A percentile compares a stretch with the other conserved stretches of the same genome.
Conservation (phyloP, 2,113 vertebrate species). For the Puma concolor region DNA sequence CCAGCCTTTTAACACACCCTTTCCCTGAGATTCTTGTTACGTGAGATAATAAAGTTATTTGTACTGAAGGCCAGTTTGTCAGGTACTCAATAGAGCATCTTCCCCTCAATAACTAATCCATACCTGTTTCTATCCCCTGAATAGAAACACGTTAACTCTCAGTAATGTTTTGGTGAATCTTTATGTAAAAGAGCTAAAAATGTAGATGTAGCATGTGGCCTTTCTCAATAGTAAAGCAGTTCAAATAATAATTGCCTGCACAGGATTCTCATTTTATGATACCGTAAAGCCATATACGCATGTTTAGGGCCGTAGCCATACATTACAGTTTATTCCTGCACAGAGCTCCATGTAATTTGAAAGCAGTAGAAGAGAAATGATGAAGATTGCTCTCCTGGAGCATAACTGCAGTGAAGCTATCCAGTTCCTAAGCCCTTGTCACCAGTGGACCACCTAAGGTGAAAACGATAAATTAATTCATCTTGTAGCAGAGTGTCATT, state of each 20-base stretch:
- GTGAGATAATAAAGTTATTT: not conserved
- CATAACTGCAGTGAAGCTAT: conserved; percentile 49
- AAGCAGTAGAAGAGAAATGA: conserved; percentile 63
- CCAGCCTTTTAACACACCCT: fast-evolving
- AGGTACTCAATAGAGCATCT: not conserved
- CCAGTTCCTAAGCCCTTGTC: conserved; percentile 58
- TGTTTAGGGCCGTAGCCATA: conserved; percentile 23
- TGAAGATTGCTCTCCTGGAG: conserved; percentile 67
- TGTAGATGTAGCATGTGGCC: not conserved
- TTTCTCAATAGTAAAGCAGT: not conserved
- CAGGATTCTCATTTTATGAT: not conserved
- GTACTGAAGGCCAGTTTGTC: not conserved
- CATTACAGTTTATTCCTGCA: conserved; percentile 55
- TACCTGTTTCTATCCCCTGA: not conserved
- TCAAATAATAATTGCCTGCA: conserved; percentile 56
- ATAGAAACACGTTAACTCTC: not conserved
- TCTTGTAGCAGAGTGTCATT: conserved; percentile 73
- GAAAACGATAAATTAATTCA: conserved; percentile 82
- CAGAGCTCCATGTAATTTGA: conserved; percentile 38
- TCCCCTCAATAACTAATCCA: not conserved
- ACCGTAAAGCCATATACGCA: conserved; percentile 17
- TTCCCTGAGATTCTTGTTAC: not conserved
- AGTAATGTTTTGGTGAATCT: not conserved
- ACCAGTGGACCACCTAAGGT: conserved; percentile 59
- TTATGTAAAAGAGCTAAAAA: not conserved